Evolutionary conservation across 2,797 vertebrate species (phyloP), one percentile per base, ranked within the genome.

Genomic region (Sebastes diploproa): DNA sequence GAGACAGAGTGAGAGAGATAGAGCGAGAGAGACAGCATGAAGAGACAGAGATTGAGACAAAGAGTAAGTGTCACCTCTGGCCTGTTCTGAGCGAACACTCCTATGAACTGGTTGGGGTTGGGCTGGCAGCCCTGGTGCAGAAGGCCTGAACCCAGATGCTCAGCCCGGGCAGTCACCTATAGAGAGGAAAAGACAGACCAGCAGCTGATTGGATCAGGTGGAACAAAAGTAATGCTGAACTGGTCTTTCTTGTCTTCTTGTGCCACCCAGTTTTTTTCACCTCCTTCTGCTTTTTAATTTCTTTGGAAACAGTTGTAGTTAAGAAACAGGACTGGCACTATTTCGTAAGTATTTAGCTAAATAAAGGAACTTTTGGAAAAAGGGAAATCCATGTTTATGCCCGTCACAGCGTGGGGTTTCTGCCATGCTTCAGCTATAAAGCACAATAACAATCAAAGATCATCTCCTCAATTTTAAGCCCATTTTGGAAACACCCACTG

Each of bases 41-140:
- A 20, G 20, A 65, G 36, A 54, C 23, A 58, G 6, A 42, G 13
- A 55, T 0, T 6, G 2, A 76, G 23, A 54, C 13, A 69, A n/a
- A 63, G 27, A 61, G 20, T 2, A 16, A n/a, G 2, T 10, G 2
- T 87, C 83, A 99, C 98, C 98, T 99, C 98, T 30, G 98, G 98
- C 6, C 98, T 96, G 92, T 99, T 99, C 90, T 99, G 98, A 80
- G 98, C 96, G n/a, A 99, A 99, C 85, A 99, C 97, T 0, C 98
- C 98, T 2, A 99, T 98, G 92, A 98, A 98, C 92, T 99, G 98
- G 79, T 96, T 93, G 0, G 97, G 89, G 82, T 92, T 95, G 7
- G 97, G 93, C 82, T 95, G 96, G 92, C 98, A 99, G 68, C 97
- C 96, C 88, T 98, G 97, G 88, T 95, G 95, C 75, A 99, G 92